phyloP scores from a whole-genome alignment of 2,797 vertebrate species.

The Notamacropus eugenii region DNA sequence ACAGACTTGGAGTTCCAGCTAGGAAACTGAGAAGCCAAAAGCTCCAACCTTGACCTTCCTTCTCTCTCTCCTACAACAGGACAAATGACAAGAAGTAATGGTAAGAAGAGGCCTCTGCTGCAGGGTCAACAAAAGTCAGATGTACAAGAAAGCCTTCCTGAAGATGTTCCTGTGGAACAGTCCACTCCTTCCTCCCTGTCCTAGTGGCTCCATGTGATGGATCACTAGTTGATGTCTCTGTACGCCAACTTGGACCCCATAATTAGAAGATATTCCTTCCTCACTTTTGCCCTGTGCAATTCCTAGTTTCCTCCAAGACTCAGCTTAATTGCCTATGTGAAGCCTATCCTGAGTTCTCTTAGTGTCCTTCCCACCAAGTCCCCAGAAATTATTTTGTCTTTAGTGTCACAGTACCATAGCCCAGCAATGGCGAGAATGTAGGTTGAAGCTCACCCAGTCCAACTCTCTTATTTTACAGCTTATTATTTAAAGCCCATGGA shows the following conservation, averaged over 20 bases:
- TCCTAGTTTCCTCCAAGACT: neutral
- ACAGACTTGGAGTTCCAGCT: neutral
- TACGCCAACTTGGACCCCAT: neutral
- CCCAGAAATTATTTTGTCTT: neutral
- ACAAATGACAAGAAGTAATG: neutral
- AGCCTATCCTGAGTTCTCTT: neutral
- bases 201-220: neutral
- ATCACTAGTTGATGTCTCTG: neutral
- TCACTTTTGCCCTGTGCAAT: neutral
- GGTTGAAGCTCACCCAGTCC: neutral
- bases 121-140: neutral
- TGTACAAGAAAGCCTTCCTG: neutral
- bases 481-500: neutral
- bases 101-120: neutral
- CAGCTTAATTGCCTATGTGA: neutral
- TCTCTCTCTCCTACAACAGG: neutral
- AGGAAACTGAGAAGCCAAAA: neutral
- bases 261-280: neutral
- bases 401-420: neutral
- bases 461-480: neutral
- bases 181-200: neutral
- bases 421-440: too few relatives aligned
- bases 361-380: neutral
- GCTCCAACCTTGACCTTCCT: neutral
- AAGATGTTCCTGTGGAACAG: neutral